Conservation (phyloP, 2,113 vertebrate species). For the Ochotona princeps region DNA sequence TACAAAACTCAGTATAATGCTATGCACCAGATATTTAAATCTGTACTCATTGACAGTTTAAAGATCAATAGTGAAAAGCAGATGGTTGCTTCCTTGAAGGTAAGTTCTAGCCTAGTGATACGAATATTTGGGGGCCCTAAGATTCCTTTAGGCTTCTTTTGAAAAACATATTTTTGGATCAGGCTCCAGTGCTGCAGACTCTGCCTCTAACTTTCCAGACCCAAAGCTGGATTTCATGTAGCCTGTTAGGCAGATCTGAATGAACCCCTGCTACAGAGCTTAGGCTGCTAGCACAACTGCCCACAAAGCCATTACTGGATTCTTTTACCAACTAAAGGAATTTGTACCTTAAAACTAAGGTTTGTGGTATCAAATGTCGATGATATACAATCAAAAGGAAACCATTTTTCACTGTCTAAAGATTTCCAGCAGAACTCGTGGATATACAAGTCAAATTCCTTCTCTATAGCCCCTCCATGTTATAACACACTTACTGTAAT, state of each 20-base stretch:
- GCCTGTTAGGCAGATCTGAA: neutral
- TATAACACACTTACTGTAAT: neutral
- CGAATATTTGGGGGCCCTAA: neutral
- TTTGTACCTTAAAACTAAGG: neutral
- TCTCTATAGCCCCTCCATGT: neutral
- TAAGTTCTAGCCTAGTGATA: neutral
- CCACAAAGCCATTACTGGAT: neutral
- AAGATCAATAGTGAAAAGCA: neutral
- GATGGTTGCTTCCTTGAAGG: neutral
- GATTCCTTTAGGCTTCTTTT: neutral
- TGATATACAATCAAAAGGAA: neutral
- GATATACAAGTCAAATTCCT: slow-evolving; percentile 25
- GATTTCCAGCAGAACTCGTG: neutral
- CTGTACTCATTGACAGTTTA: neutral
- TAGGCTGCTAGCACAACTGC: neutral
- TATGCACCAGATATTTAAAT: neutral
- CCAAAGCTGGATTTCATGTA: neutral
- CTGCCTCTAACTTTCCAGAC: neutral
- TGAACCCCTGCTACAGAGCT: neutral
- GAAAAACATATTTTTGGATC: slow-evolving; percentile 7
- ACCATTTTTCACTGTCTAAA: slow-evolving; percentile 35
- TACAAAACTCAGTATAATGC: slow-evolving; percentile 6
- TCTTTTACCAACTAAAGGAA: neutral
- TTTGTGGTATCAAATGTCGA: neutral
- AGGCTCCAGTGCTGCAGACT: neutral